A percentile compares a stretch with the other conserved stretches of the same genome.
phyloP scores from a whole-genome alignment of 2,888 invertebrate genomes.

The Dynastes hyllus region DNA sequence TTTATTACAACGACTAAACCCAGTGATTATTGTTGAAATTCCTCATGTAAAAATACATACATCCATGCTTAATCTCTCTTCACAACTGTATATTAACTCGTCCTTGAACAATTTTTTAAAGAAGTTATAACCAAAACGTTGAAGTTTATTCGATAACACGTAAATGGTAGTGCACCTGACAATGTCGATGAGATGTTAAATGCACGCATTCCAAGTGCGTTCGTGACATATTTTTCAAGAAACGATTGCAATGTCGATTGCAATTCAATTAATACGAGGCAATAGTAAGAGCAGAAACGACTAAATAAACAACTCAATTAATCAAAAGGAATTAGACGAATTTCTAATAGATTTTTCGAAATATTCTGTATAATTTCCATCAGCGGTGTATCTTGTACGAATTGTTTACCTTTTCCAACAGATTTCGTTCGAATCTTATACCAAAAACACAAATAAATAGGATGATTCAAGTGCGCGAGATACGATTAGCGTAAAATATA shows the following conservation, averaged over 20 bases:
- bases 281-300: background rate
- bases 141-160: background rate
- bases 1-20: too few species aligned
- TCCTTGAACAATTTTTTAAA: too few species aligned
- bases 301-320: background rate
- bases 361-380: background rate
- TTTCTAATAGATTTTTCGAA: background rate
- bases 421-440: background rate
- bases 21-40: too few species aligned
- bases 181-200: constrained; percentile 18
- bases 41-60: too few species aligned
- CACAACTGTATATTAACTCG: too few species aligned
- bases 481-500: background rate
- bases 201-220: background rate
- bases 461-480: constrained; percentile 10
- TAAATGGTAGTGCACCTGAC: constrained; percentile 27
- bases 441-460: background rate
- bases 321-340: background rate
- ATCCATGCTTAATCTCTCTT: too few species aligned
- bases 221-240: constrained; percentile 36
- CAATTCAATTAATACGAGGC: background rate
- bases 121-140: background rate
- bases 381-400: background rate
- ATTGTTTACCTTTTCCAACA: constrained; percentile 1
- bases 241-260: constrained; percentile 1